Percentiles rank a stretch among this genome's conserved stretches.
phyloP scores from a whole-genome alignment of 1,140 invertebrate species.

The Platyscapa corneri region DNA sequence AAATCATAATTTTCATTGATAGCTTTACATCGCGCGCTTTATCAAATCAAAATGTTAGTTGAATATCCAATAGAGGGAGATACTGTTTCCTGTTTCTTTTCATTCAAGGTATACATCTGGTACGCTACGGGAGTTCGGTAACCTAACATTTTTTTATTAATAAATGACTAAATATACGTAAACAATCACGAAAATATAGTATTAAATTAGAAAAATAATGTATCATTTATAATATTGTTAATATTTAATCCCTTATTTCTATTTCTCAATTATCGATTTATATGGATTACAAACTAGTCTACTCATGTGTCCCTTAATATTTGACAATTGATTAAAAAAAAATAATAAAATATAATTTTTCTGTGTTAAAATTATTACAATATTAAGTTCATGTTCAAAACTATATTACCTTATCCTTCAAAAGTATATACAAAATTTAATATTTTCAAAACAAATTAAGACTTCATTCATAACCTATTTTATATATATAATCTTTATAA shows the following conservation, averaged over 20 bases:
- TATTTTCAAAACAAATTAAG: conserved; percentile 11
- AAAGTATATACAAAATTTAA: background rate
- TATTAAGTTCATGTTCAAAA: background rate
- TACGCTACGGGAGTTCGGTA: conserved; percentile 50
- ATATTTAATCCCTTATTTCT: background rate
- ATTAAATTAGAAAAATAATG: background rate
- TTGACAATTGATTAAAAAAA: background rate
- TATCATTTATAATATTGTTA: conserved; percentile 4
- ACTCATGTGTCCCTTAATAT: conserved; percentile 26
- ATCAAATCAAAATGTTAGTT: background rate
- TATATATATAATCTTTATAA: conserved; percentile 23
- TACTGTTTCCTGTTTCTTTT: conserved; percentile 60
- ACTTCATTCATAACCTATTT: conserved; percentile 28
- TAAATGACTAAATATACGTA: conserved; percentile 40
- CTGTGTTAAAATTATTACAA: background rate
- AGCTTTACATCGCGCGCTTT: conserved; percentile 1
- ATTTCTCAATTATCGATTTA: conserved; percentile 30
- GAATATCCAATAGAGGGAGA: conserved; percentile 36
- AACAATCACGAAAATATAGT: conserved; percentile 52
- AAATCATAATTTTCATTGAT: background rate
- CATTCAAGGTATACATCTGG: conserved; percentile 57
- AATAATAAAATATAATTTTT: background rate
- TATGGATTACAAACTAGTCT: conserved; percentile 38
- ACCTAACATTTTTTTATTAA: conserved; percentile 46
- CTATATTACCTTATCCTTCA: background rate